Base-by-base conservation (phyloP, 2,888 invertebrate genomes). In the Caenorhabditis macrosperma region DNA sequence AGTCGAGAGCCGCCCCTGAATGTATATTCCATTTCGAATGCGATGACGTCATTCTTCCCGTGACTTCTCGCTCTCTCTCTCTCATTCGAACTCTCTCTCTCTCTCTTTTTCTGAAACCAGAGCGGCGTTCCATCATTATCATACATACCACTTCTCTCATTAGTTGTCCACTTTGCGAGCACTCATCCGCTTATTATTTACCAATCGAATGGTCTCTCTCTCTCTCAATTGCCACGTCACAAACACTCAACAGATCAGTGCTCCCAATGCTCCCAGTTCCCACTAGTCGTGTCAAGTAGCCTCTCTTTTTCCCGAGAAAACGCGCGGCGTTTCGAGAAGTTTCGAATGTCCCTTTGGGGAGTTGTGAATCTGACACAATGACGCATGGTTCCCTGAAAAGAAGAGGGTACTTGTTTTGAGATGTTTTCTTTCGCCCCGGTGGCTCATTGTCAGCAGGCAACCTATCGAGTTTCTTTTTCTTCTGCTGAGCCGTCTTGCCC, bases 251-350 rank as follows among this genome's bases (percentile, higher is more conserved):
- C 2, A 2, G 6, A 3, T 7, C 46, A n/a, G n/a, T 17, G 2
- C 17, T 46, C 46, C 46, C 7, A 46, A 17, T 46, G 24, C 26
- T 5, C n/a, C 10, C 15, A 28, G 15, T 2, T 38, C 28, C 15
- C 50, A 63, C 50, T 50, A 63, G 12, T 20, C 33, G 61, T 61
- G 60, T 60, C 46, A 61, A 63, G 63, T 63, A 63, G 63, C 1
- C 46, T 44, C n/a, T 10, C 38, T 12, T 10, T 38, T 7, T 5
- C 38, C 6, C 12, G 12, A 38, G 12, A 38, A 38, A 15, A 12
- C 15, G 6, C 38, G 5, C 12, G 20, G 9, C 38, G 12, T 28
- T 35, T 57, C 6, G 12, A 12, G 41, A 44, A n/a, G 24, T 26
- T n/a, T n/a, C n/a, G n/a, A n/a, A n/a, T n/a, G n/a, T n/a, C n/a